Evolutionary conservation across 1,140 invertebrate species (phyloP), one percentile per base, ranked within the genome.

Genomic region (Yoshiicerus persimilis): DNA sequence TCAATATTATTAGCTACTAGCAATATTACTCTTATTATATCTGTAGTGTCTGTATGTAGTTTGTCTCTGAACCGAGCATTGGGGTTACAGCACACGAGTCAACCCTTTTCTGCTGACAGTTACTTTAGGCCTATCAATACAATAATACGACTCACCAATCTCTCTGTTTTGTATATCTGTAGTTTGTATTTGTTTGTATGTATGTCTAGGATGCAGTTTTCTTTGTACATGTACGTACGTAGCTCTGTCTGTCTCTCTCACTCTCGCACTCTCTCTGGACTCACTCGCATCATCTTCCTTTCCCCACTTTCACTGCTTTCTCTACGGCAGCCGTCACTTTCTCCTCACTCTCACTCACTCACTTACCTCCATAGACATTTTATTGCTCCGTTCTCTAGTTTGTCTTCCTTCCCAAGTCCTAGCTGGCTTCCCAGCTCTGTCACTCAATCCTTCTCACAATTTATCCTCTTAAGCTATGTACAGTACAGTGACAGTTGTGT

Each of bases 11-110:
- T 80, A 34, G 32, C 75, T 80, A 80, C 30, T 34, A 80, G 32
- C 32, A 80, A 80, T 80, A 80, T 80, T 80, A 80, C 75, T 80
- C 32, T 32, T 80, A 80, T 80, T 80, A 80, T 80, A 80, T 70
- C 66, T 70, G 66, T 70, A 70, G 66, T 30, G 66, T 70, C 66
- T 70, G 75, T 80, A 38, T 80, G 75, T 80, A 80, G 36, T 80
- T 80, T 75, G 70, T 80, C 75, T 80, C 75, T 80, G 75, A 80
- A 80, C 75, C 75, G 38, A 80, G 47, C 47, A 56, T n/a, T 80
- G 32, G 75, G 32, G 75, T 80, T 34, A 80, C 75, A 36, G 75
- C 75, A 80, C 75, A 80, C 75, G 75, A 80, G 34, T 80, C 75
- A 80, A 80, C 75, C n/a, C 75, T 36, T 36, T 32, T 13, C 30